phyloP scores from a whole-genome alignment of 2,888 invertebrate species.

The Mechanitis messenoides region DNA sequence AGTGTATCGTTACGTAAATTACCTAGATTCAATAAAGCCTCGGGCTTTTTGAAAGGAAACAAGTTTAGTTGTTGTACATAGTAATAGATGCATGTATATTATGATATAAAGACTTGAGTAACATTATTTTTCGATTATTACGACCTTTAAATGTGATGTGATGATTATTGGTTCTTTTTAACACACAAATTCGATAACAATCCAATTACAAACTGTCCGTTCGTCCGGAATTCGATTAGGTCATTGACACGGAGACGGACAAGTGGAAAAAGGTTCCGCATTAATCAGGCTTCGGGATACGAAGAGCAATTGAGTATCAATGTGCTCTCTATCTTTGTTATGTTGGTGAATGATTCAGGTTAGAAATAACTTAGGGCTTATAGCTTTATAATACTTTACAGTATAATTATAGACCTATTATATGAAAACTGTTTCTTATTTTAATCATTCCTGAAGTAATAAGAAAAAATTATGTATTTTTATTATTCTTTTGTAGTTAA shows the following conservation, averaged over 20 bases:
- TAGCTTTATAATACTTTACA: neutral
- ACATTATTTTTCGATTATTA: too few relatives aligned
- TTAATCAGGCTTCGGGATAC: constrained; percentile 23
- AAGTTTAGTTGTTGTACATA: constrained; percentile 5
- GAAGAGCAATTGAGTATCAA: neutral
- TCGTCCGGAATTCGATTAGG: constrained; percentile 8
- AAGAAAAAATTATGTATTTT: too few relatives aligned
- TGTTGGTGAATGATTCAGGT: neutral
- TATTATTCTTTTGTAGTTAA: too few relatives aligned
- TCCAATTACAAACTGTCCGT: constrained; percentile 1
- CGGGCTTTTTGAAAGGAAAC: constrained; percentile 6
- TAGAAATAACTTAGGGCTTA: neutral
- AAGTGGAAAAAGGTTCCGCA: constrained; percentile 23
- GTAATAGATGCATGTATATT: neutral
- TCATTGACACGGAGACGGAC: constrained; percentile 17
- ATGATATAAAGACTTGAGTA: too few relatives aligned
- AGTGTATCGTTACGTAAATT: constrained; percentile 12
- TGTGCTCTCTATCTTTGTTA: neutral
- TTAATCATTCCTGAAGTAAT: too few relatives aligned
- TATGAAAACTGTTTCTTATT: too few relatives aligned
- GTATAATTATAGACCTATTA: neutral
- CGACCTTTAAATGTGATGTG: too few relatives aligned
- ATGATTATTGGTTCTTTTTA: too few relatives aligned
- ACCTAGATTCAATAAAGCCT: constrained; percentile 14
- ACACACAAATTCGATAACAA: neutral